A percentile compares a stretch with the other conserved stretches of the same genome.
phyloP scores from a whole-genome alignment of 2,113 vertebrate genomes.

The Vireo altiloquus region DNA sequence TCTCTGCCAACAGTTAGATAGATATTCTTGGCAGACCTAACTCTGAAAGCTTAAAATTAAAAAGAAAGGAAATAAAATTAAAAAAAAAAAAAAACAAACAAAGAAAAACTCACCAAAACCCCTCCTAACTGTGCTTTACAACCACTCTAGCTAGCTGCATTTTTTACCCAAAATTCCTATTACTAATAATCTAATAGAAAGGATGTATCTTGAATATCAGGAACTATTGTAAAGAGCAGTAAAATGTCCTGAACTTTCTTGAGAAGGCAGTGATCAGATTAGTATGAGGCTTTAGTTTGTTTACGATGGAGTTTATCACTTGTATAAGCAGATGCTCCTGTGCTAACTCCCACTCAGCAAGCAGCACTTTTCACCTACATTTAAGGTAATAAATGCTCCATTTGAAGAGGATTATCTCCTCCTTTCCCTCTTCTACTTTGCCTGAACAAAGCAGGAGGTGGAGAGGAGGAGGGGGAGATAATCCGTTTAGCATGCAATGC shows the following conservation, averaged over 20 bases:
- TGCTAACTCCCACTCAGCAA: background rate
- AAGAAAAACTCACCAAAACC: background rate
- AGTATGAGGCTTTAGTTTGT: background rate
- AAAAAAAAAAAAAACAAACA: rapidly evolving
- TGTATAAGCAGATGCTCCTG: background rate
- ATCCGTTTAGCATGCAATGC: conserved; percentile 23
- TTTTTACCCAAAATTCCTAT: background rate
- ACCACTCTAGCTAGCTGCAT: background rate
- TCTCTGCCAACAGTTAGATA: background rate
- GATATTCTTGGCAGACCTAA: background rate
- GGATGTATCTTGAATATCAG: background rate
- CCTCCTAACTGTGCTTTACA: background rate
- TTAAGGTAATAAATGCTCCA: conserved; percentile 34
- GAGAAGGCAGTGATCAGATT: background rate
- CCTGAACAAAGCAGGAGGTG: background rate
- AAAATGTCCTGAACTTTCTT: background rate
- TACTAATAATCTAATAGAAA: background rate
- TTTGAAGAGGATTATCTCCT: conserved; percentile 57
- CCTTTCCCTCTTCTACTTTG: background rate
- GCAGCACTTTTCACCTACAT: background rate
- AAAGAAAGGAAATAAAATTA: rapidly evolving
- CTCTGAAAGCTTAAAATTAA: background rate
- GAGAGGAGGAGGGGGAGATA: conserved; percentile 28
- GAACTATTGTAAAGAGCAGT: background rate
- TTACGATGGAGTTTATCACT: conserved; percentile 21